Base-by-base conservation (phyloP, 2,113 vertebrate genomes). In the Corythoichthys haematopterus region DNA sequence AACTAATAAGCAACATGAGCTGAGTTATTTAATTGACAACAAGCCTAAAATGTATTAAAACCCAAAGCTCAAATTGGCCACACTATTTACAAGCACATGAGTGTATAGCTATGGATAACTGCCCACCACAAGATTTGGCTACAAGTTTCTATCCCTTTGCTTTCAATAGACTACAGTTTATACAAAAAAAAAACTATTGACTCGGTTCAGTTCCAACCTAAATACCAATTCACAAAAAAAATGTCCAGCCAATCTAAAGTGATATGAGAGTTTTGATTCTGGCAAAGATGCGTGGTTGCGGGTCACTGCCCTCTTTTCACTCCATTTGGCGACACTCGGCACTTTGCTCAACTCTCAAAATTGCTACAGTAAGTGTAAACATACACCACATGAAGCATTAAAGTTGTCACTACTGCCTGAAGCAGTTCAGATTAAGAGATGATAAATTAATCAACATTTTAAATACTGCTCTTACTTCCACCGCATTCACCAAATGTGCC, bases 1-100 rank as follows among this genome's bases (percentile, higher is more conserved):
- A 76, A 51, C 66, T 55, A 37, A 80, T 62, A 0, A 77, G 28
- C 20, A 62, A 47, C 48, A 12, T 10, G 20, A 55, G 13, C 61
- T 14, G 48, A 68, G 56, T 3, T 10, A 53, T 35, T 60, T 40
- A 6, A 60, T 60, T 40, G 37, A 60, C 3, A 33, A 33, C 2
- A 43, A 61, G n/a, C 46, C 43, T 15, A 40, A 46, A 33, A 46
- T 28, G 16, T 46, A 45, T 33, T 3, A 2, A 28, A 46, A 15
- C 16, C 59, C 38, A 43, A 20, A 46, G 6, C 12, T 28, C 38
- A 62, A 46, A 33, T 46, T n/a, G 15, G 40, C 20, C 9, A 43
- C 28, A 8, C 33, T 20, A 4, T 9, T 15, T 10, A 62, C 40
- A 46, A 46, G n/a, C 35, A 2, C 33, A 57, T 12, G 10, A 13